These are phyloP conservation scores for Oxygymnocypris stewartii DNA, from an alignment of 2,113 vertebrate species.

Conservation along the genomic window DNA sequence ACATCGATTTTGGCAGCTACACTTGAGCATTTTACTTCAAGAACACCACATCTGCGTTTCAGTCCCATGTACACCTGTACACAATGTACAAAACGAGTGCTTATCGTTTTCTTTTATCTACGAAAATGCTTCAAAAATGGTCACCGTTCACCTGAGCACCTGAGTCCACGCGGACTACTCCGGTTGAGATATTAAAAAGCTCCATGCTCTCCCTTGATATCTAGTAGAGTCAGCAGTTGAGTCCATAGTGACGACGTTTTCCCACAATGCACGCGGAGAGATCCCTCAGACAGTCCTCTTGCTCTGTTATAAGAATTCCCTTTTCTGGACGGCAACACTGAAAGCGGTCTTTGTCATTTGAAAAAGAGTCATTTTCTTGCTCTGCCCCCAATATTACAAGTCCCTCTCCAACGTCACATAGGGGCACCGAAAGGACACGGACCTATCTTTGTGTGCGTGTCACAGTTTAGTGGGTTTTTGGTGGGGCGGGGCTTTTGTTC, in stretches of 20 bases:
- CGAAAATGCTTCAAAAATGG: slow-evolving; percentile 56
- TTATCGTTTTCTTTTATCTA: slow-evolving; percentile 57
- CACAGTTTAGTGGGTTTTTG: slow-evolving; percentile 26
- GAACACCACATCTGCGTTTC: slow-evolving; percentile 63
- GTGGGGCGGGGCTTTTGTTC: slow-evolving; percentile 1
- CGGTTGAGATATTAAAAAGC: slow-evolving; percentile 23
- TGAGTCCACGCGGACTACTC: slow-evolving; percentile 45
- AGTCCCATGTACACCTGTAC: slow-evolving; percentile 59
- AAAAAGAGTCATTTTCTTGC: slow-evolving; percentile 51
- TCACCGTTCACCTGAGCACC: slow-evolving; percentile 61
- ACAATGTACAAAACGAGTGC: slow-evolving; percentile 68
- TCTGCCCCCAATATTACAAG: slow-evolving; percentile 31
- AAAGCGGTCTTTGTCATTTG: slow-evolving; percentile 47
- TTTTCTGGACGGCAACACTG: slow-evolving; percentile 60
- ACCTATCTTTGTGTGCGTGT: slow-evolving; percentile 49
- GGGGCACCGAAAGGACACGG: slow-evolving; percentile 38
- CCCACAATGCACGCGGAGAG: neutral
- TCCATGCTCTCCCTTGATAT: neutral
- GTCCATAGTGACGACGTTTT: slow-evolving; percentile 27
- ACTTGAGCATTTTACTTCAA: slow-evolving; percentile 66
- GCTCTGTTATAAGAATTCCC: slow-evolving; percentile 57
- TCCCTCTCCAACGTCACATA: slow-evolving; percentile 28
- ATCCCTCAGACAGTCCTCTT: neutral
- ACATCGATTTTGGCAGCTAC: slow-evolving; percentile 71
- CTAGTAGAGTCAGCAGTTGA: slow-evolving; percentile 35